Evolutionary conservation across 2,797 vertebrate species (phyloP).

Genomic region (Pangasius krempfi): DNA sequence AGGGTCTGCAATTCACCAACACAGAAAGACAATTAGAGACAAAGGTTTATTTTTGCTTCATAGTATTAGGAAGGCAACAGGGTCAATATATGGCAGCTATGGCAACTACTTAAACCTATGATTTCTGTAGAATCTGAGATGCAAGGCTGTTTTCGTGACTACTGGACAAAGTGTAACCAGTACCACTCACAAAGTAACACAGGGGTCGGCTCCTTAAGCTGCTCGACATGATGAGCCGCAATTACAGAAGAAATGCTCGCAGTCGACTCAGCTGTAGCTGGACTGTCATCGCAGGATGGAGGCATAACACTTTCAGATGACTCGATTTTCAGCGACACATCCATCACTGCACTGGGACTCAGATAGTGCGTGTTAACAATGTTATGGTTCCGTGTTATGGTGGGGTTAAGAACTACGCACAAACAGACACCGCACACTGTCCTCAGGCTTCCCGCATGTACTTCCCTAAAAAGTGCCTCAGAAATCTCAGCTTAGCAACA

Average conservation of each 20-base stretch:
- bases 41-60: background rate
- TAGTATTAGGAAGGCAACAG: background rate
- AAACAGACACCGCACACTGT: background rate
- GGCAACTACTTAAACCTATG: background rate
- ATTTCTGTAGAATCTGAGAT: background rate
- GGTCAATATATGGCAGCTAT: background rate
- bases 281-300: conserved; percentile 41
- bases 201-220: conserved; percentile 39
- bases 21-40: conserved; percentile 11
- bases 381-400: background rate
- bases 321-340: conserved; percentile 44
- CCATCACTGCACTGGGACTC: conserved; percentile 32
- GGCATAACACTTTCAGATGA: conserved; percentile 28
- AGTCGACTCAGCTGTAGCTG: conserved; percentile 41
- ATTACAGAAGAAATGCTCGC: conserved; percentile 39
- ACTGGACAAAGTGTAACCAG: conserved; percentile 5
- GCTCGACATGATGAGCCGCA: conserved; percentile 44
- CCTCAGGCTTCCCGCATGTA: background rate
- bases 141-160: conserved; percentile 5
- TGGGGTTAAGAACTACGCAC: conserved; percentile 10
- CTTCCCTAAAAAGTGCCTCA: conserved; percentile 1
- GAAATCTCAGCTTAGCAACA: background rate
- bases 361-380: background rate
- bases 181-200: conserved; percentile 55
- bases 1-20: conserved; percentile 46